Evolutionary conservation across 2,888 invertebrate genomes (phyloP), one percentile per base, ranked within the genome.

Genomic region (Eulithis testata): DNA sequence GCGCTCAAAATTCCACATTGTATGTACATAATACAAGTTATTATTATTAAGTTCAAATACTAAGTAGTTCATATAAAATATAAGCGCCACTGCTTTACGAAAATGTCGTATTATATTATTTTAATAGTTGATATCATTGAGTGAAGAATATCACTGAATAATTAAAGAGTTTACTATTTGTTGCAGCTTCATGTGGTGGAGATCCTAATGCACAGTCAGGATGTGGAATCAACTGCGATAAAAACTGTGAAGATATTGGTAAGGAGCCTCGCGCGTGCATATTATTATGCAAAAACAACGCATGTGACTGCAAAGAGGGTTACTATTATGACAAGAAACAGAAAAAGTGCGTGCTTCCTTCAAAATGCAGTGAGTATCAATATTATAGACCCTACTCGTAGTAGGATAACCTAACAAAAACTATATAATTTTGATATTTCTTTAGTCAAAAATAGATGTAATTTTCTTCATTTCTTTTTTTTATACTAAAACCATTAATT

Each of bases 201-300:
- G 80, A 80, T 65, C 50, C 52, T 4, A 73, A 77, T 52, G 78
- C 75, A 6, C 11, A 37, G 53, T 67, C 68, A 31, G 83, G 84
- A 0, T 79, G 79, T 63, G 79, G 82, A 6, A 55, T 72, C 0
- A 79, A 82, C 65, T 80, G 79, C 31, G 66, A 69, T 4, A 73
- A 60, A 54, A 71, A 51, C 37, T 81, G 83, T 56, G 71, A 72
- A 8, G 72, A 80, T 54, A 57, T 72, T 5, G 65, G 66, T 1
- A 64, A 66, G n/a, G 44, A 69, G 0, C 60, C 60, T 7, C 49
- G 36, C 21, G n/a, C 37, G 0, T 81, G 80, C 44, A 21, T 14
- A 0, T 1, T 7, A 9, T 56, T 71, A 37, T 81, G 77, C 52
- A 49, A 64, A 8, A 4, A 9, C 0, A 75, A 79, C 27, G 59